Conservation (phyloP, 2,888 invertebrate species). For the Matsumyia berberina region DNA sequence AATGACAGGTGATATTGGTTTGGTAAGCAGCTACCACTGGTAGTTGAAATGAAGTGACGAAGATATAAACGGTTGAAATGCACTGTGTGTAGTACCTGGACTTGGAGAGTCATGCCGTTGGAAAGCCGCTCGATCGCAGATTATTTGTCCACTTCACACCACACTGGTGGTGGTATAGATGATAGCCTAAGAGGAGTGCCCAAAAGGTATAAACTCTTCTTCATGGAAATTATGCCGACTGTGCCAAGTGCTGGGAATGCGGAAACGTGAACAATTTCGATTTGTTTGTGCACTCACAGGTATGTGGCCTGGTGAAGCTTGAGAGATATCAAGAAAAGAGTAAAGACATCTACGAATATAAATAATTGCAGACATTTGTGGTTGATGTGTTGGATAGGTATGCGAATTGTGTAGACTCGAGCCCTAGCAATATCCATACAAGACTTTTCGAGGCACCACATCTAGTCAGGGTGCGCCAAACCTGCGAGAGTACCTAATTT, state of each 20-base stretch:
- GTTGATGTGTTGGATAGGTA: no score
- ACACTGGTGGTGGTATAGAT: slow-evolving; percentile 2
- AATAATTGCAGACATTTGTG: no score
- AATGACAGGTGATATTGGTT: slow-evolving; percentile 55
- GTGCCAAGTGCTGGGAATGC: slow-evolving; percentile 28
- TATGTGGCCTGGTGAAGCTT: no score
- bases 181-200: slow-evolving; percentile 65
- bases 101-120: background rate
- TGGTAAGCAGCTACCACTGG: slow-evolving; percentile 2
- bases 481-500: no score
- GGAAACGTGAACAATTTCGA: slow-evolving; percentile 21
- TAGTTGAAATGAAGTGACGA: background rate
- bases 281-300: background rate
- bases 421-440: no score
- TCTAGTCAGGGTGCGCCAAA: no score
- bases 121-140: slow-evolving; percentile 19
- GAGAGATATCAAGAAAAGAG: no score
- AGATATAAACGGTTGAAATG: background rate
- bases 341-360: no score
- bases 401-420: no score
- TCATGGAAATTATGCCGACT: slow-evolving; percentile 27
- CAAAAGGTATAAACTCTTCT: slow-evolving; percentile 50
- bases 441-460: no score
- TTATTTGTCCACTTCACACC: slow-evolving; percentile 28
- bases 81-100: background rate